phyloP scores from a whole-genome alignment of 2,888 invertebrate genomes.

The Ctena decussata region DNA sequence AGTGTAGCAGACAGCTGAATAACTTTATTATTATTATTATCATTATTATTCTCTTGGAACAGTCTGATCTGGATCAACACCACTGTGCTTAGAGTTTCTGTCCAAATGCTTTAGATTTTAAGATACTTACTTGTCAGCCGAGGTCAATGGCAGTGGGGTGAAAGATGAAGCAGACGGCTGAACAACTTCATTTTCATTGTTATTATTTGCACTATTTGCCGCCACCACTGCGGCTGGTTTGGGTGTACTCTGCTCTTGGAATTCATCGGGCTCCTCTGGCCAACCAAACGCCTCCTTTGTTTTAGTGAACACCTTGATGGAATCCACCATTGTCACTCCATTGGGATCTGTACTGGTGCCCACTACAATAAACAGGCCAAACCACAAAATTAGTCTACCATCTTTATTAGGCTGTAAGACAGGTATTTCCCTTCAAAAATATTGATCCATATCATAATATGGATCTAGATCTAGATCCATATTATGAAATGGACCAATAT shows the following conservation, averaged over 20 bases:
- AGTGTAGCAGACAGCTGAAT: no score
- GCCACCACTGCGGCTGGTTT: constrained; percentile 45
- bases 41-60: no score
- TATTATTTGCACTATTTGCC: constrained; percentile 30
- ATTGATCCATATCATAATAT: no score
- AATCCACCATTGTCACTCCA: constrained; percentile 96
- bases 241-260: constrained; percentile 74
- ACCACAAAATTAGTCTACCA: neutral
- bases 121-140: constrained; percentile 88
- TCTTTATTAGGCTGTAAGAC: no score
- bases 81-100: no score
- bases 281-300: constrained; percentile 98
- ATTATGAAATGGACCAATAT: no score
- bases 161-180: constrained; percentile 40
- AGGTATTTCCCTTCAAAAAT: no score
- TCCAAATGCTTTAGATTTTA: no score
- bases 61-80: no score
- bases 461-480: no score
- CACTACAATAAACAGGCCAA: constrained; percentile 84
- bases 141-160: constrained; percentile 88
- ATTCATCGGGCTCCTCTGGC: constrained; percentile 98
- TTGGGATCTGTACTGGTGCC: constrained; percentile 89
- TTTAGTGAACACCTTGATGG: constrained; percentile 97
- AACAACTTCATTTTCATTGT: constrained; percentile 64
- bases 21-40: no score